These are phyloP conservation scores for Leptarthrus brevirostris DNA, from an alignment of 2,888 invertebrate genomes.

Conservation along the genomic window DNA sequence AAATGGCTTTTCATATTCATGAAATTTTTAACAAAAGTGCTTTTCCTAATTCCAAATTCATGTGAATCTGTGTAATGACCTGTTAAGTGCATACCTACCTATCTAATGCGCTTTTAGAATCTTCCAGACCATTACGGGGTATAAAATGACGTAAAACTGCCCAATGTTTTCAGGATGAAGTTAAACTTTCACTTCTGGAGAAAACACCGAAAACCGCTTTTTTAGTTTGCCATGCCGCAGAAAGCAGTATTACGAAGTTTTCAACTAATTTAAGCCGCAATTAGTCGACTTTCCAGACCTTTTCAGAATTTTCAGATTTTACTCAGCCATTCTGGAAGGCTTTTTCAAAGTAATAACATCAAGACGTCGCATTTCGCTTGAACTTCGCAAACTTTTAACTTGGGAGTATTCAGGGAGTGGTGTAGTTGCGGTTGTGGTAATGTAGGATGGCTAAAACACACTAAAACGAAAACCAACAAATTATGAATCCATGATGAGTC, in stretches of 20 bases:
- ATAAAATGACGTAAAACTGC: too few species aligned
- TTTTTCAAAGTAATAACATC: not conserved
- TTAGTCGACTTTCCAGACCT: not conserved
- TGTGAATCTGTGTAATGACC: too few species aligned
- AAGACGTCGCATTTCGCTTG: not conserved
- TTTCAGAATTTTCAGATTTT: not conserved
- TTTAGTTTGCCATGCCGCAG: not conserved
- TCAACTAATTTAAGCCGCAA: constrained; percentile 9
- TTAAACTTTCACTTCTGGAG: not conserved
- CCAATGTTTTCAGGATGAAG: not conserved
- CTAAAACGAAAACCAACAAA: constrained; percentile 9
- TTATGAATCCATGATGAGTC: constrained; percentile 37
- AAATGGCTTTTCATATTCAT: too few species aligned
- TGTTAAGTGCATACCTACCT: too few species aligned
- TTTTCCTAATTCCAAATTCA: too few species aligned
- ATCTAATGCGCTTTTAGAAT: too few species aligned
- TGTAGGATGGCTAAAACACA: not conserved
- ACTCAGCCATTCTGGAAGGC: not conserved
- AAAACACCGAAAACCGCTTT: not conserved
- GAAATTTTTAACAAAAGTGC: too few species aligned
- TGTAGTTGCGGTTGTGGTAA: not conserved
- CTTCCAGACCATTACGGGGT: too few species aligned
- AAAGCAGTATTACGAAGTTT: constrained; percentile 1
- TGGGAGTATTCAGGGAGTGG: not conserved
- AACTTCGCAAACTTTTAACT: not conserved